Evolutionary conservation across 2,797 vertebrate species (phyloP), one percentile per base, ranked within the genome.

Genomic region (Sardinella longiceps): DNA sequence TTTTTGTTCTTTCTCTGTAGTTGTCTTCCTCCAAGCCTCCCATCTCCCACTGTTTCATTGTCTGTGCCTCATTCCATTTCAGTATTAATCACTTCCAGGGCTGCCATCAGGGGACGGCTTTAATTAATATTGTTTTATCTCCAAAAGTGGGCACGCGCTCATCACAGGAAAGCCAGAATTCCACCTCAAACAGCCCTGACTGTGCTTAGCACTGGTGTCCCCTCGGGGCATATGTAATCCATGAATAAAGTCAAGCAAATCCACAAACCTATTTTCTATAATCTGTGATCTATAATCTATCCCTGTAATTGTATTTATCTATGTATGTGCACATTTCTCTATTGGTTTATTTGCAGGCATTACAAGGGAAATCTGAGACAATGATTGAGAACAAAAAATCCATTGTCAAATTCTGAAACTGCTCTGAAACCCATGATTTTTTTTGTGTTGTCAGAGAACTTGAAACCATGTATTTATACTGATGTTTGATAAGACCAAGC

Each of bases 71-170:
- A 33, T 43, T 77, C 37, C 7, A 77, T 39, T 77, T 77, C 70
- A 43, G 70, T 39, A 43, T 77, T 43, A 77, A 77, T 77, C 70
- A 77, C 37, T 43, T 70, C 9, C 70, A 5, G 20, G 1, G 37
- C 33, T 43, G 39, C 70, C 33, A 43, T 39, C 37, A 77, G 70
- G 18, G 70, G 39, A 77, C 20, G 18, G 33, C 37, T 77, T 60
- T 77, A 77, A 77, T 77, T 77, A 77, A 77, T 77, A 39, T 11
- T 25, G 56, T 60, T 60, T 60, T 60, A 77, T 77, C 37, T 43
- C 37, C 6, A 43, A 77, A 77, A 20, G 70, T 77, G 33, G 37
- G 14, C 33, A 74, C 14, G 6, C 10, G 28, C 63, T 37, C 63
- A 70, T 77, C 18, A 23, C 70, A 43, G 70, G 37, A 39, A 43